Evolutionary conservation across 2,888 invertebrate genomes (phyloP), one percentile per base, ranked within the genome.

Genomic region (Cyaniris semiargus): DNA sequence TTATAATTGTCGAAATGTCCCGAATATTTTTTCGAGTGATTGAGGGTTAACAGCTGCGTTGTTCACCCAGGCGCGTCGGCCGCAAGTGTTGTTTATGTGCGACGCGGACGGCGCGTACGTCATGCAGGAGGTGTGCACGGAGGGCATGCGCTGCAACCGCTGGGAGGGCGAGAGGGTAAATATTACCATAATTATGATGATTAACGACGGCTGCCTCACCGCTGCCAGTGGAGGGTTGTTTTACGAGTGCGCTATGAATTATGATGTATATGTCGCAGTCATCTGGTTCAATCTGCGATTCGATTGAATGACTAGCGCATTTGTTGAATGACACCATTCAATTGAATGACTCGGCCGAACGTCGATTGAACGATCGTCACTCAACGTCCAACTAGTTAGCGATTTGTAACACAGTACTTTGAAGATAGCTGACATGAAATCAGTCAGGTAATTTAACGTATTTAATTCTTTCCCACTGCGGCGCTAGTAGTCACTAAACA

Each of bases 61-160:
- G 23, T 72, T 48, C 44, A 48, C 15, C 38, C 77, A 96, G 94
- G 94, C 95, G 76, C 91, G 95, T 56, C 93, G 94, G 79, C 96
- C 96, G 3, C 90, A 94, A 66, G 96, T 97, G 3, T 94, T 95
- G 83, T 97, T 97, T 84, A 95, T 95, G 84, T 97, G 97, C 87
- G 95, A 96, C 84, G 93, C 92, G 48, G 90, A 94, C 78, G 97
- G 97, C 53, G 97, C 96, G 1, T 94, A 95, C 75, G 95, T 97
- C 74, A 95, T 96, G 85, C 97, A 97, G 87, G 96, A 97, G 86
- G 95, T 96, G 74, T 97, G 97, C 87, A 95, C 95, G 31, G 95
- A 95, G 81, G 95, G 95, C 78, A 94, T 94, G 85, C 95, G 94
- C 3, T 97, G 97, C 85, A 95, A 96, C 84, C 94, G 95, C 76